These are phyloP conservation scores for Enteromius afrohamiltoni DNA, from an alignment of 2,797 vertebrate species.

Conservation along the genomic window DNA sequence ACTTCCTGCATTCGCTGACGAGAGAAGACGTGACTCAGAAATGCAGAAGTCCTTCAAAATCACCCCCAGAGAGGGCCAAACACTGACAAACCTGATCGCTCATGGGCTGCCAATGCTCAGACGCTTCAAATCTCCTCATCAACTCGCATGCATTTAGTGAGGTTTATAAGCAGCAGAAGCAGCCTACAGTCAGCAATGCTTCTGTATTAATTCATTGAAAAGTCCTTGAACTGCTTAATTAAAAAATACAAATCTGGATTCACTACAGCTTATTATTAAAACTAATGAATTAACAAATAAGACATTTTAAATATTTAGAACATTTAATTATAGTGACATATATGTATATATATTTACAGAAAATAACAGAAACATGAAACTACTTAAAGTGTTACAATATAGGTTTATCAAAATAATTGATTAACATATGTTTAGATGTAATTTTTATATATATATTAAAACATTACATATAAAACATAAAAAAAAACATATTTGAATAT, in stretches of 20 bases:
- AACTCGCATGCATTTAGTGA: neutral
- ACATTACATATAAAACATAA: too few species aligned
- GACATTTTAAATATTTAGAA: neutral
- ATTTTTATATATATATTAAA: too few species aligned
- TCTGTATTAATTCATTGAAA: neutral
- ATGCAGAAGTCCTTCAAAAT: slow-evolving; percentile 35
- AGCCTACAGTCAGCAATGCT: neutral
- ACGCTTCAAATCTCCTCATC: neutral
- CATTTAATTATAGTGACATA: too few species aligned
- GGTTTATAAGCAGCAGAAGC: neutral
- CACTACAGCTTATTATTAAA: neutral
- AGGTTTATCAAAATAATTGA: neutral
- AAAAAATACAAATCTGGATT: neutral
- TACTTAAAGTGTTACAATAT: neutral
- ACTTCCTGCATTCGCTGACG: neutral
- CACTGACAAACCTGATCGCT: slow-evolving; percentile 16
- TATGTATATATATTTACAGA: too few species aligned
- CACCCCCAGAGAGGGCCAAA: slow-evolving; percentile 5
- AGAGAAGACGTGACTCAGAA: slow-evolving; percentile 38
- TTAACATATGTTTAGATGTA: neutral
- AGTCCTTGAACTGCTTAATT: neutral
- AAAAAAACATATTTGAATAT: too few species aligned
- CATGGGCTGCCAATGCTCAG: neutral
- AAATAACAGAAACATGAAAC: neutral
- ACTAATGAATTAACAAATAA: neutral